Evolutionary conservation across 2,113 vertebrate genomes (phyloP).

Genomic region (Recurvirostra avosetta): DNA sequence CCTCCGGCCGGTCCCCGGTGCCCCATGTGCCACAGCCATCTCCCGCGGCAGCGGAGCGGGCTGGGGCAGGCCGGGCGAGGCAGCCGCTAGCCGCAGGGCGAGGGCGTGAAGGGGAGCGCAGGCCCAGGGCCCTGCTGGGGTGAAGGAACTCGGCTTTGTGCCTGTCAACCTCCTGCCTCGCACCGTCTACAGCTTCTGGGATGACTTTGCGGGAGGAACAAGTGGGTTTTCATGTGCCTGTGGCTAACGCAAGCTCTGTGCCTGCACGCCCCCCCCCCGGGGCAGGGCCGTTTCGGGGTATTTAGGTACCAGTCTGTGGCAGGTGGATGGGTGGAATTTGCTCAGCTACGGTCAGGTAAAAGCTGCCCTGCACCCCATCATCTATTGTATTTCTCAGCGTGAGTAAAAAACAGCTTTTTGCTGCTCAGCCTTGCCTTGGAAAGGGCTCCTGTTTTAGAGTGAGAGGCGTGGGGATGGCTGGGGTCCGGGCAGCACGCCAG

Average conservation of each 20-base stretch:
- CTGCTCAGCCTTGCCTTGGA: not conserved
- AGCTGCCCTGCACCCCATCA: not conserved
- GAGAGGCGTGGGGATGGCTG: not conserved
- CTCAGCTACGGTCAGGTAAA: not conserved
- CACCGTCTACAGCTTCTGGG: fast-evolving
- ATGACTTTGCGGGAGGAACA: not conserved
- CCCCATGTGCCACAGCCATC: fast-evolving
- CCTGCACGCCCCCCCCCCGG: fast-evolving
- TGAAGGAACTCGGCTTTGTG: fast-evolving
- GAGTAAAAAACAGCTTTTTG: not conserved
- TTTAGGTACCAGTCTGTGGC: not conserved
- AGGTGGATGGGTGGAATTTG: fast-evolving
- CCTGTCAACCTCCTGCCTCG: not conserved
- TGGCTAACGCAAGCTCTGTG: not conserved
- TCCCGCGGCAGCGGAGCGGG: fast-evolving
- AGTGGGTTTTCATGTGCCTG: not conserved
- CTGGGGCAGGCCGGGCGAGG: not conserved
- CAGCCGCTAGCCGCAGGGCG: fast-evolving
- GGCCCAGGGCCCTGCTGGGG: too few relatives aligned
- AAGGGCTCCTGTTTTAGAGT: not conserved
- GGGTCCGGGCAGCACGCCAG: too few relatives aligned
- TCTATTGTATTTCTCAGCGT: fast-evolving
- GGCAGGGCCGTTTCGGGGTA: fast-evolving
- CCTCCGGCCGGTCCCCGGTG: fast-evolving
- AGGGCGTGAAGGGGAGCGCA: not conserved